These are phyloP conservation scores for Diorhabda sublineata DNA, from an alignment of 1,140 invertebrate genomes.

Conservation along the genomic window DNA sequence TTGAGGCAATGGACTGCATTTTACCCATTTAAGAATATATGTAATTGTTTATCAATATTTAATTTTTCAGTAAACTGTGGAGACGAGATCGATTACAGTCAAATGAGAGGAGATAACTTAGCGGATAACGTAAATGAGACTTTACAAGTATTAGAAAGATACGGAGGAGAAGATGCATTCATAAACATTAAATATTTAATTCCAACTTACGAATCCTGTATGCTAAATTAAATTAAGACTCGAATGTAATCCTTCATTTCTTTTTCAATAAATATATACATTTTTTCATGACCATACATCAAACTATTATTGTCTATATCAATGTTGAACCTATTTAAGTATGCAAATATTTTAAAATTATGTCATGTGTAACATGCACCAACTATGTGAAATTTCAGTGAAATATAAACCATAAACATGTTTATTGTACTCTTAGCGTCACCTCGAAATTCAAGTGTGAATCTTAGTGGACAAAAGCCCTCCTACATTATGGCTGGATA, in stretches of 20 bases:
- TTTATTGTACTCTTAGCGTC: no score
- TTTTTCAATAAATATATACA: neutral
- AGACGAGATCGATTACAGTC: slow-evolving; percentile 60
- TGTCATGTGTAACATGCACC: no score
- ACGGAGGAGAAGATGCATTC: slow-evolving; percentile 89
- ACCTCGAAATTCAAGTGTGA: no score
- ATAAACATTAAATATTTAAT: slow-evolving; percentile 97
- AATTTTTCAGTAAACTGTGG: slow-evolving; percentile 54
- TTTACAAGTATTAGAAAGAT: slow-evolving; percentile 80
- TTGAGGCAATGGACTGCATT: no score
- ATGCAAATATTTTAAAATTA: no score
- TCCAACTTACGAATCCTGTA: slow-evolving; percentile 93
- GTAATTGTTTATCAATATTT: slow-evolving; percentile 12
- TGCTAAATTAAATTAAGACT: slow-evolving; percentile 60
- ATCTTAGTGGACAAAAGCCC: no score
- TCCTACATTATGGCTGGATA: no score
- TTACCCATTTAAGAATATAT: neutral
- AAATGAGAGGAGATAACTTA: slow-evolving; percentile 70
- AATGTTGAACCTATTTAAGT: no score
- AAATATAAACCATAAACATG: no score
- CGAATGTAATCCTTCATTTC: neutral
- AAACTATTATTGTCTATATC: no score
- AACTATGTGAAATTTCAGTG: no score
- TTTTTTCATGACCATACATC: no score
- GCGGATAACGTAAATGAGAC: slow-evolving; percentile 90